Percentiles rank a stretch among this genome's conserved stretches.
Evolutionary conservation across 2,113 vertebrate species (phyloP).

Genomic region (Antennarius striatus): DNA sequence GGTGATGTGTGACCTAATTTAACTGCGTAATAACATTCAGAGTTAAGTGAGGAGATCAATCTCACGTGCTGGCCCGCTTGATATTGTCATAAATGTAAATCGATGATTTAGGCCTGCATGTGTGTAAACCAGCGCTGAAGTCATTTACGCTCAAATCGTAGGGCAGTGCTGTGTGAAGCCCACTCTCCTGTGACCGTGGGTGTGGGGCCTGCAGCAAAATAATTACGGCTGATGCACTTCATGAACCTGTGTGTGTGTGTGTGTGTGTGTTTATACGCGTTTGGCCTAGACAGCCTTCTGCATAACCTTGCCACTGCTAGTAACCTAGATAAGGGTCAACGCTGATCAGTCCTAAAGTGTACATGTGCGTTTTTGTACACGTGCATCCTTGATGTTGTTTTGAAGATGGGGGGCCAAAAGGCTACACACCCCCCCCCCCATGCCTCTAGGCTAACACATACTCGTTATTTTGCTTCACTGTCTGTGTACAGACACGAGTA

Average conservation of each 20-base stretch:
- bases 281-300: conserved; percentile 13
- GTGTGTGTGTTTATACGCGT: conserved; percentile 6
- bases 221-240: conserved; percentile 18
- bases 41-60: conserved; percentile 26
- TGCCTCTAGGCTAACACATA: conserved; percentile 10
- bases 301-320: conserved; percentile 37
- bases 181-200: conserved; percentile 16
- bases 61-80: conserved; percentile 42
- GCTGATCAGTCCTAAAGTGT: conserved; percentile 5
- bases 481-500: neutral
- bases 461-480: conserved; percentile 35
- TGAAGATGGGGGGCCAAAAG: conserved; percentile 16
- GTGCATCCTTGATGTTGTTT: conserved; percentile 31
- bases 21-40: conserved; percentile 43
- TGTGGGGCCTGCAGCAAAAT: conserved; percentile 23
- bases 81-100: neutral
- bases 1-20: conserved; percentile 62
- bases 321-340: neutral
- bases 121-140: conserved; percentile 19
- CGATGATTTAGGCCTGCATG: conserved; percentile 18
- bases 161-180: conserved; percentile 4
- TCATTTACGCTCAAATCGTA: conserved; percentile 38
- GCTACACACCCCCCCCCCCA: conserved; percentile 19
- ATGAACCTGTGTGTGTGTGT: conserved; percentile 13
- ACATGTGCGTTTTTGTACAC: neutral